phyloP scores from a whole-genome alignment of 2,888 invertebrate species.

The Bedellia somnulentella region DNA sequence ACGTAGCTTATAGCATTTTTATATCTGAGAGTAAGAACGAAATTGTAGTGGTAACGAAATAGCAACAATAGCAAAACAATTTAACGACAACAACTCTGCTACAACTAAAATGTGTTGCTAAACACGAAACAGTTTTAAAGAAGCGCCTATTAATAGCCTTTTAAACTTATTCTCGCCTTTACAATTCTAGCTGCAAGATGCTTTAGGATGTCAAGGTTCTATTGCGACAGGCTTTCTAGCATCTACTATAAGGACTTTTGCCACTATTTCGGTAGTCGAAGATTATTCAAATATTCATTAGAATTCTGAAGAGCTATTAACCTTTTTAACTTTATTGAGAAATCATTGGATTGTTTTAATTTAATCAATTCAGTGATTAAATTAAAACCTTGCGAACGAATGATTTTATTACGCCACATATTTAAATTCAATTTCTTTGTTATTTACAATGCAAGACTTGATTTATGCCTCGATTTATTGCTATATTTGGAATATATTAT shows the following conservation, averaged over 20 bases:
- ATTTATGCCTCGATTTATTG: no score
- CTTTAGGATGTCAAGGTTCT: conserved; percentile 44
- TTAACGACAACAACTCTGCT: conserved; percentile 32
- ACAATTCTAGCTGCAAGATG: conserved; percentile 42
- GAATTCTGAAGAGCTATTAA: conserved; percentile 44
- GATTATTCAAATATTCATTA: conserved; percentile 21
- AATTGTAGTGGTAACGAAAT: conserved; percentile 38
- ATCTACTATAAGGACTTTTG: conserved; percentile 34
- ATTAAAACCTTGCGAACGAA: no score
- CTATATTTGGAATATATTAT: no score
- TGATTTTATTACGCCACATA: no score
- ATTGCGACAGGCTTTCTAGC: conserved; percentile 52
- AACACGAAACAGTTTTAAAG: conserved; percentile 39
- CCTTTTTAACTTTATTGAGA: conserved; percentile 37
- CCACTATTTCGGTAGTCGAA: conserved; percentile 23
- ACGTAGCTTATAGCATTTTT: conserved; percentile 19
- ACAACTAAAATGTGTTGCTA: conserved; percentile 40
- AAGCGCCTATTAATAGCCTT: conserved; percentile 49
- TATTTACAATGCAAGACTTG: no score
- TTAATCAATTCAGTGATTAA: no score
- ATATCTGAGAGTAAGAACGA: conserved; percentile 26
- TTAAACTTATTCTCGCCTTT: conserved; percentile 43
- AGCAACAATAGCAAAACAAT: conserved; percentile 33
- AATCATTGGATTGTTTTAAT: no score
- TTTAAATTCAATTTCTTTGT: no score